Conservation (phyloP, 2,797 vertebrate genomes). For the Philypnodon macrostomus region DNA sequence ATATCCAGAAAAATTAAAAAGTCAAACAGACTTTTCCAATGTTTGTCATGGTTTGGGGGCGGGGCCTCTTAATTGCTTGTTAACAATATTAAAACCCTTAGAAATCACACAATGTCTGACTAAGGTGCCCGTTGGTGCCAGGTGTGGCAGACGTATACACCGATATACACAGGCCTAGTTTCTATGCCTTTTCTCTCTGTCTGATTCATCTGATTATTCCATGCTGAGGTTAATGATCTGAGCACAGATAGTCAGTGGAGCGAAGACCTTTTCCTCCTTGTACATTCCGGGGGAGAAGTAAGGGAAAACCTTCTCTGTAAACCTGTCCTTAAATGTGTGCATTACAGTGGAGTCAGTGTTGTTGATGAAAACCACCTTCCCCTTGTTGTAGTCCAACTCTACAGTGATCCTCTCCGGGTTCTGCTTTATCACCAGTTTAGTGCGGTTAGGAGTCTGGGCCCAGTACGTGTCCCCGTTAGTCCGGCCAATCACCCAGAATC, state of each 20-base stretch:
- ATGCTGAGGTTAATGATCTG: conserved; percentile 29
- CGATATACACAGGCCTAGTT: too few species aligned
- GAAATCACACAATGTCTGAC: too few species aligned
- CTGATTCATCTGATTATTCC: conserved; percentile 27
- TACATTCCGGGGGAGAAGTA: conserved; percentile 64
- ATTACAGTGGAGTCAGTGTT: conserved; percentile 42
- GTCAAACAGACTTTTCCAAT: too few species aligned
- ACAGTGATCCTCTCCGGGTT: conserved; percentile 59
- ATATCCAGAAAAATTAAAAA: too few species aligned
- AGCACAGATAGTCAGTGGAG: conserved; percentile 56
- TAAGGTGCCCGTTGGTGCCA: too few species aligned
- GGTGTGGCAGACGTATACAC: too few species aligned
- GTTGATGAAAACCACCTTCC: conserved; percentile 67
- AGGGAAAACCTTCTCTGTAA: conserved; percentile 66
- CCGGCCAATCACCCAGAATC: conserved; percentile 71
- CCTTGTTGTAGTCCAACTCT: conserved; percentile 66
- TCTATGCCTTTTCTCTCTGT: too few species aligned
- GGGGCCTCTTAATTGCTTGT: too few species aligned
- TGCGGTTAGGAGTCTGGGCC: conserved; percentile 60
- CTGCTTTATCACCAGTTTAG: conserved; percentile 52
- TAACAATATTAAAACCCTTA: too few species aligned
- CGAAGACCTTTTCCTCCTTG: conserved; percentile 24
- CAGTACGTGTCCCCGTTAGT: conserved; percentile 49
- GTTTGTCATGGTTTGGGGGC: too few species aligned
- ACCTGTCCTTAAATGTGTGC: conserved; percentile 64